Conservation (phyloP, 2,797 vertebrate species). For the Platalea minor region DNA sequence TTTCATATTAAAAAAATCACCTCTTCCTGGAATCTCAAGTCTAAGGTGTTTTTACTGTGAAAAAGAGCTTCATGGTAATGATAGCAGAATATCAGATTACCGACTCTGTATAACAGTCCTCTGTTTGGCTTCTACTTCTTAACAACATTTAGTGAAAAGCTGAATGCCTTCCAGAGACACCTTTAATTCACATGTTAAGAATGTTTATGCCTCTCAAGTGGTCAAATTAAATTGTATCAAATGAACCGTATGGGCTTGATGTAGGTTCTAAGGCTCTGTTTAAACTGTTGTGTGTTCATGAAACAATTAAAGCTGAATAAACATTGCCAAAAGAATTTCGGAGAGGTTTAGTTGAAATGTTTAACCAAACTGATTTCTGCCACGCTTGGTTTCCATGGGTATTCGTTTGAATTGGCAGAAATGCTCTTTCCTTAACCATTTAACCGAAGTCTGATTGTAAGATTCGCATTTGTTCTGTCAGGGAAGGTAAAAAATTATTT, state of each 20-base stretch:
- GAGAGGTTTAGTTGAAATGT: conserved; percentile 42
- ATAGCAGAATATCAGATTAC: conserved; percentile 51
- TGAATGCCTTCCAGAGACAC: conserved; percentile 45
- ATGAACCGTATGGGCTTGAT: background rate
- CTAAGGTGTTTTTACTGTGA: conserved; percentile 15
- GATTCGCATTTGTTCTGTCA: background rate
- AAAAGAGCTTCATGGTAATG: conserved; percentile 30
- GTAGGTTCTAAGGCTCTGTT: conserved; percentile 14
- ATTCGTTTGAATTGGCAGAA: conserved; percentile 7
- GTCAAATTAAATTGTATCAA: conserved; percentile 56
- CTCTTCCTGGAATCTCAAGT: conserved; percentile 22
- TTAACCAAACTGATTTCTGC: conserved; percentile 45
- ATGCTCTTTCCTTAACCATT: background rate
- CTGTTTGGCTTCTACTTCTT: conserved; percentile 42
- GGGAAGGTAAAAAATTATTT: background rate
- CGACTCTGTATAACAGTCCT: background rate
- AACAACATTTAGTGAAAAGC: conserved; percentile 12
- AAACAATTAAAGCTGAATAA: conserved; percentile 52
- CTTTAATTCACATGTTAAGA: conserved; percentile 39
- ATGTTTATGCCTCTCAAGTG: conserved; percentile 57
- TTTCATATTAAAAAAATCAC: conserved; percentile 11
- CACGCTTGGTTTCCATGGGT: background rate
- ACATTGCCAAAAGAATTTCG: conserved; percentile 33
- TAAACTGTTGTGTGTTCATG: conserved; percentile 26
- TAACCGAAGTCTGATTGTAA: background rate